Conservation (phyloP, 2,113 vertebrate species). For the Bujurquina vittata region DNA sequence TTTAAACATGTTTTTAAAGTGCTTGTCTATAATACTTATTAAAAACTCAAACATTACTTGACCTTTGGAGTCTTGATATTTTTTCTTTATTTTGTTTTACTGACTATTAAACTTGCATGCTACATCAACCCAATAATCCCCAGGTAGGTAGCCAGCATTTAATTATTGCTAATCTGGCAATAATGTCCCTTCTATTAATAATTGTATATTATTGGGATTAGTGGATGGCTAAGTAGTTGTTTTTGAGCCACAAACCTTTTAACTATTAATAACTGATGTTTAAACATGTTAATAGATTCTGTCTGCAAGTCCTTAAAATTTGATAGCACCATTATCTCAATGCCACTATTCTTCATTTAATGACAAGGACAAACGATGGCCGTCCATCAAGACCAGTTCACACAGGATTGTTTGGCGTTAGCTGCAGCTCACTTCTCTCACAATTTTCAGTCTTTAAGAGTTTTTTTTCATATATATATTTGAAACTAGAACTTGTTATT, state of each 20-base stretch:
- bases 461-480: neutral
- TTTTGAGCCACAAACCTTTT: slow-evolving; percentile 75
- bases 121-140: neutral
- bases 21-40: neutral
- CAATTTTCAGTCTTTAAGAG: neutral
- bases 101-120: neutral
- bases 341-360: slow-evolving; percentile 86
- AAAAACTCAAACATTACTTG: neutral
- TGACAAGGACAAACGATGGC: slow-evolving; percentile 93
- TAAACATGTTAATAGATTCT: slow-evolving; percentile 88
- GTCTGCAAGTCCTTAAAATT: slow-evolving; percentile 87
- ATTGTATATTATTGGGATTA: slow-evolving; percentile 35
- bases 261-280: slow-evolving; percentile 77
- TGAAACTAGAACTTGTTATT: neutral
- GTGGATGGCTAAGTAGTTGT: neutral
- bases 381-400: slow-evolving; percentile 92
- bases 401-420: slow-evolving; percentile 53
- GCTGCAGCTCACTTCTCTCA: slow-evolving; percentile 76
- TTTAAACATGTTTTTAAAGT: neutral
- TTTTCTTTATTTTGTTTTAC: neutral
- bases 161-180: slow-evolving; percentile 31
- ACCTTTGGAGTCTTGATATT: neutral
- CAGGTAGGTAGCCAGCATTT: neutral
- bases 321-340: slow-evolving; percentile 88
- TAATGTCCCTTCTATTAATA: slow-evolving; percentile 22